phyloP scores from a whole-genome alignment of 2,888 invertebrate genomes.

The Caenorhabditis imperialis region DNA sequence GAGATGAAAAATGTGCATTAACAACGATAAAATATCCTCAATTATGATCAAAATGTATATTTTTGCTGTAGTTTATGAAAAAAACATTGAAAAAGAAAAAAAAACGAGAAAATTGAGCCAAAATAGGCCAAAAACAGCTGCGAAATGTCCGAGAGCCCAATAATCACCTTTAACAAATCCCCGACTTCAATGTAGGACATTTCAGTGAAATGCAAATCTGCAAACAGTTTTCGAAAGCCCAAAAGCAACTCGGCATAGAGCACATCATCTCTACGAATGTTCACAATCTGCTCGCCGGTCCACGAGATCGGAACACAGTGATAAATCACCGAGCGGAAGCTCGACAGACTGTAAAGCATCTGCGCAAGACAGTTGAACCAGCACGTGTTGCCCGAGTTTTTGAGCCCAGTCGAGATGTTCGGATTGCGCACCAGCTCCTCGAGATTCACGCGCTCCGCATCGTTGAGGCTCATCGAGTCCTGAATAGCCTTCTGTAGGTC shows the following conservation, averaged over 20 bases:
- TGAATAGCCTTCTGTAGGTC: slow-evolving; percentile 3
- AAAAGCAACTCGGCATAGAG: slow-evolving; percentile 17
- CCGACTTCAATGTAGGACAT: slow-evolving; percentile 14
- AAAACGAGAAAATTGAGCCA: too few relatives aligned
- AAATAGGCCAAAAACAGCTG: too few relatives aligned
- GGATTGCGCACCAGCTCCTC: neutral
- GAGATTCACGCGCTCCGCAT: neutral
- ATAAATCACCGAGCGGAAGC: slow-evolving; percentile 29
- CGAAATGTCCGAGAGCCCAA: too few relatives aligned
- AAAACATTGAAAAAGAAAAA: too few relatives aligned
- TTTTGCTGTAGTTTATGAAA: too few relatives aligned
- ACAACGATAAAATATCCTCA: too few relatives aligned
- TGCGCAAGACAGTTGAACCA: slow-evolving; percentile 61
- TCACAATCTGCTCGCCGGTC: slow-evolving; percentile 1
- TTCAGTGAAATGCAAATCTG: slow-evolving; percentile 42
- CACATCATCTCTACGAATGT: neutral
- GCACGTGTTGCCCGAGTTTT: slow-evolving; percentile 60
- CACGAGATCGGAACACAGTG: slow-evolving; percentile 10
- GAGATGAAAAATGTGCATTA: too few relatives aligned
- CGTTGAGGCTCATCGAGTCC: neutral
- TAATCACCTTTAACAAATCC: neutral
- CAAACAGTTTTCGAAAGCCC: slow-evolving; percentile 33
- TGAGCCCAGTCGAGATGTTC: slow-evolving; percentile 36
- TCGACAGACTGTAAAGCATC: slow-evolving; percentile 35
- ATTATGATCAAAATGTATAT: too few relatives aligned